Percentiles rank a stretch among this genome's conserved stretches.
Conservation (phyloP, 2,888 invertebrate genomes). For the Argyresthia goedartella region DNA sequence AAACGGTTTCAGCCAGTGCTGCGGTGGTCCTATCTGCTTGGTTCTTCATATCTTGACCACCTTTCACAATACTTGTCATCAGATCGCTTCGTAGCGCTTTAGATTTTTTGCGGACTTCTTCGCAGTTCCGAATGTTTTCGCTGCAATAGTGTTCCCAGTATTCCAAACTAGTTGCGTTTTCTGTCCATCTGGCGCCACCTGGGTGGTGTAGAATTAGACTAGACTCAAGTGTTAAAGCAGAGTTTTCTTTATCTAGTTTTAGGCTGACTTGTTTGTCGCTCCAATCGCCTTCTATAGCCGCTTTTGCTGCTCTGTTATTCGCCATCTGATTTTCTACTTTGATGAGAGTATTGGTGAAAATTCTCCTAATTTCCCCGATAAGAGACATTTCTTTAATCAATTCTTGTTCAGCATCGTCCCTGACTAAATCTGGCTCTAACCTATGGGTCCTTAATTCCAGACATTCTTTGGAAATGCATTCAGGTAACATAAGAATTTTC, state of each 20-base stretch:
- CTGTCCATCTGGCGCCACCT: slow-evolving; percentile 84
- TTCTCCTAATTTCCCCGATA: slow-evolving; percentile 77
- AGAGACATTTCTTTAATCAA: slow-evolving; percentile 81
- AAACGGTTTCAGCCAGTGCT: slow-evolving; percentile 78
- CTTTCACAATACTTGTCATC: slow-evolving; percentile 80
- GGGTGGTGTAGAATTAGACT: slow-evolving; percentile 79
- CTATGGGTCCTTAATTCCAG: slow-evolving; percentile 77
- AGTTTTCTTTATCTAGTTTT: slow-evolving; percentile 77
- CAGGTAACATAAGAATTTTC: slow-evolving; percentile 76
- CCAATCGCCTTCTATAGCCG: slow-evolving; percentile 88
- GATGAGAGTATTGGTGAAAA: slow-evolving; percentile 72
- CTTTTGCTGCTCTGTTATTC: slow-evolving; percentile 83
- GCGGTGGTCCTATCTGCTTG: slow-evolving; percentile 87
- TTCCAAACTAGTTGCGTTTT: slow-evolving; percentile 75
- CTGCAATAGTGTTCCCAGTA: slow-evolving; percentile 87
- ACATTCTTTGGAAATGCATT: slow-evolving; percentile 80
- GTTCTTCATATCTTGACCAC: slow-evolving; percentile 83
- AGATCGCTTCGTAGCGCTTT: slow-evolving; percentile 76
- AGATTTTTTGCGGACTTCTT: slow-evolving; percentile 81
- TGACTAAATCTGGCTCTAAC: slow-evolving; percentile 80
- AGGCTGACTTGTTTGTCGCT: slow-evolving; percentile 86
- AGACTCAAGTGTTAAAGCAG: slow-evolving; percentile 75
- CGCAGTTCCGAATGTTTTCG: slow-evolving; percentile 81
- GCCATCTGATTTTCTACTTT: slow-evolving; percentile 78
- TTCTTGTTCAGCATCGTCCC: slow-evolving; percentile 86